Conservation (phyloP, 2,797 vertebrate genomes). For the Eupleurogrammus muticus region DNA sequence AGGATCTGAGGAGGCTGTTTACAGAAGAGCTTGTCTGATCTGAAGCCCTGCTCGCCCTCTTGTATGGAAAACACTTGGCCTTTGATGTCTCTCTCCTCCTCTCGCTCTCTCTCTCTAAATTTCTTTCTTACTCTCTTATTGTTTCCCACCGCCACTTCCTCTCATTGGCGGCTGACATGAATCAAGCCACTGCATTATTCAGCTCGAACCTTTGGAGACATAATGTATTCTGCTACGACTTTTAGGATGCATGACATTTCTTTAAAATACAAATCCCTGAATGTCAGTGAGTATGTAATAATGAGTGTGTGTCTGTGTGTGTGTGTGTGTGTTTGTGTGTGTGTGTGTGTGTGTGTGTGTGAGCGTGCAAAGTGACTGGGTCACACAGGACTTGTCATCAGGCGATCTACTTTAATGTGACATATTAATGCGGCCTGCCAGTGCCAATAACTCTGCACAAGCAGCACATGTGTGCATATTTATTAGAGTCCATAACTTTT, state of each 20-base stretch:
- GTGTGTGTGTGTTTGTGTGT: conserved; percentile 16
- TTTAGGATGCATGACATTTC: conserved; percentile 24
- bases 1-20: conserved; percentile 84
- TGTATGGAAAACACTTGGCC: conserved; percentile 79
- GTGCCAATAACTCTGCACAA: conserved; percentile 81
- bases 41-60: conserved; percentile 65
- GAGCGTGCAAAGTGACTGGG: conserved; percentile 61
- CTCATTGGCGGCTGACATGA: conserved; percentile 43
- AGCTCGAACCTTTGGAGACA: conserved; percentile 41
- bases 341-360: conserved; percentile 29
- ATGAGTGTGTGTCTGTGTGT: too few species aligned
- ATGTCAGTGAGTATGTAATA: conserved; percentile 14
- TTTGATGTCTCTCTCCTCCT: conserved; percentile 83
- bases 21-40: conserved; percentile 82
- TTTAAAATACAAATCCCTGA: conserved; percentile 36
- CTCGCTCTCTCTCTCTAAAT: conserved; percentile 51
- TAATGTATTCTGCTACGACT: conserved; percentile 30
- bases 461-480: conserved; percentile 82
- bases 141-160: conserved; percentile 54
- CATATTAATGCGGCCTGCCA: conserved; percentile 84
- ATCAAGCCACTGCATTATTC: conserved; percentile 51
- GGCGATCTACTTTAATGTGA: conserved; percentile 82
- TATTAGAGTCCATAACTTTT: conserved; percentile 81
- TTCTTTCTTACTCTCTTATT: conserved; percentile 48
- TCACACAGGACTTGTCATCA: conserved; percentile 84